These are phyloP conservation scores for Lytechinus variegatus DNA, from an alignment of 35 echinoderm and acorn worm species.

Conservation along the genomic window DNA sequence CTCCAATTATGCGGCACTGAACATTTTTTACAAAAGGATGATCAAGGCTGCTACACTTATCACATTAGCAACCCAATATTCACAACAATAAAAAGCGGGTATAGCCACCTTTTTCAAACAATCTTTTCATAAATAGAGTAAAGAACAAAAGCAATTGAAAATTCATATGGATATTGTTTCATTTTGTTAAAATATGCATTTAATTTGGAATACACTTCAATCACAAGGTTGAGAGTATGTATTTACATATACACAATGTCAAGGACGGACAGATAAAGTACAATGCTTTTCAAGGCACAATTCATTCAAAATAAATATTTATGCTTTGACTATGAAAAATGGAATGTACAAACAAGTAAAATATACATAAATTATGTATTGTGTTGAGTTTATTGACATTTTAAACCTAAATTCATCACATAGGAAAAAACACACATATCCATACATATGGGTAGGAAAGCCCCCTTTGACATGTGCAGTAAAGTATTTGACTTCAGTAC, in stretches of 20 bases:
- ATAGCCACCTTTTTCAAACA: no score
- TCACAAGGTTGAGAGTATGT: not conserved
- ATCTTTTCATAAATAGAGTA: no score
- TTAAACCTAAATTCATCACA: not conserved
- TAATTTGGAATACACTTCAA: constrained; percentile 6
- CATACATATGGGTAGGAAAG: not conserved
- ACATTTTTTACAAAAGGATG: no score
- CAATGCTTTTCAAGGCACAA: not conserved
- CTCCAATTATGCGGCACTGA: no score
- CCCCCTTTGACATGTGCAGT: not conserved
- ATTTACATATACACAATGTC: not conserved
- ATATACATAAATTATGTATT: not conserved
- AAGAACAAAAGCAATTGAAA: not conserved
- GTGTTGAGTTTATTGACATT: not conserved
- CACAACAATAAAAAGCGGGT: no score
- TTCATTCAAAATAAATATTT: constrained; percentile 7
- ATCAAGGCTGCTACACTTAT: no score
- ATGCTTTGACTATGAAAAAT: not conserved
- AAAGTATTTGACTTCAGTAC: not conserved
- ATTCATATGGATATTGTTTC: not conserved
- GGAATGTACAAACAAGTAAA: not conserved
- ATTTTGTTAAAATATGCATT: not conserved
- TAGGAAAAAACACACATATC: not conserved
- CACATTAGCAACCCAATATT: no score
- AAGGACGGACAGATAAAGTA: not conserved